Evolutionary conservation across 2,797 vertebrate genomes (phyloP), one percentile per base, ranked within the genome.

Genomic region (Buceros bicornis): DNA sequence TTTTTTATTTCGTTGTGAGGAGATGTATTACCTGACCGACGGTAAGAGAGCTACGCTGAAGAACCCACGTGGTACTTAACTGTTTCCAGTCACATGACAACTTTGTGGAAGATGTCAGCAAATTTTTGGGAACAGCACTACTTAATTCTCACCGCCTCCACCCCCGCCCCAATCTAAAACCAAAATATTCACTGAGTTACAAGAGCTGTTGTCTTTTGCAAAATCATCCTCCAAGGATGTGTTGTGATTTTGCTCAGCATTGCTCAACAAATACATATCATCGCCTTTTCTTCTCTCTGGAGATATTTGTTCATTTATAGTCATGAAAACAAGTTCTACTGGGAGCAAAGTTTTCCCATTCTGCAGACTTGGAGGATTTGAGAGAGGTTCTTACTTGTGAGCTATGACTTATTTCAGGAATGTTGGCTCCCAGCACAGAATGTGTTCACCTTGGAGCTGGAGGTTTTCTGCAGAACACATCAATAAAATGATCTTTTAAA

Each of bases 401-500:
- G 28, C 78, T 84, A 5, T 25, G 31, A 70, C 56, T 40, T 80
- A 66, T 84, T 85, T 87, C 67, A 95, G 35, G 81, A 85, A 77
- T 77, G 60, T 37, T 93, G 82, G 76, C 84, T 94, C 64, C 51
- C 56, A 62, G 15, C 17, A 65, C 10, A 70, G 56, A 77, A 58
- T 53, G 13, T 78, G n/a, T 77, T 92, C 91, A 80, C 64, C 64
- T 88, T 60, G 33, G 53, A 93, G 61, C 45, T 83, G 76, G 24
- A 92, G 35, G 18, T 83, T 91, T 95, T 90, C 82, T 83, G 53
- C 28, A 60, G 89, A 93, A 57, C 28, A 40, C 33, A 60, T 70
- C 40, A 85, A 89, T 85, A 85, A 87, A 77, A 67, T 12, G 5
- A 42, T 91, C 22, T 83, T 88, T 78, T 50, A 80, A 69, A 82